phyloP scores from a whole-genome alignment of 2,888 invertebrate genomes.

The Polymixis flavicincta region DNA sequence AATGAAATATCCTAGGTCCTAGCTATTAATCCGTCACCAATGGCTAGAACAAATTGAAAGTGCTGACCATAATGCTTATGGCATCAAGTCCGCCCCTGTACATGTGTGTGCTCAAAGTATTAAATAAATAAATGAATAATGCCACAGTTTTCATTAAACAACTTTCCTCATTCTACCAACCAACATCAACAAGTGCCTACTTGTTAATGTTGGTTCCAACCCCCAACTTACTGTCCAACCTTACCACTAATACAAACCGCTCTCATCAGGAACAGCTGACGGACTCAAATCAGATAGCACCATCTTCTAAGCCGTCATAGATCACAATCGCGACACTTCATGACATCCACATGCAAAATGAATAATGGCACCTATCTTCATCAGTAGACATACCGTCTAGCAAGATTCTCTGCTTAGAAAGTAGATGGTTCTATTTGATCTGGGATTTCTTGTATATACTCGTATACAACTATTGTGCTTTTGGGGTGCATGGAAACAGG shows the following conservation, averaged over 20 bases:
- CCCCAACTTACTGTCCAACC: constrained; percentile 10
- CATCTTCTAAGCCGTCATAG: constrained; percentile 59
- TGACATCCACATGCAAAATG: constrained; percentile 66
- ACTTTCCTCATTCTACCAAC: not conserved
- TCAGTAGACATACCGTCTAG: constrained; percentile 56
- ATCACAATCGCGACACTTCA: constrained; percentile 65
- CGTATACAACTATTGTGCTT: constrained; percentile 37
- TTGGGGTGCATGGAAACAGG: constrained; percentile 53
- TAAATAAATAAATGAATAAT: too few relatives aligned
- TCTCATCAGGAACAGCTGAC: constrained; percentile 46
- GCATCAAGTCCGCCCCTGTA: too few relatives aligned
- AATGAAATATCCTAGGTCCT: too few relatives aligned
- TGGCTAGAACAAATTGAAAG: not conserved
- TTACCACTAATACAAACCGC: constrained; percentile 1
- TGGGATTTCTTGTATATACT: constrained; percentile 37
- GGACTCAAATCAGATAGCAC: constrained; percentile 62
- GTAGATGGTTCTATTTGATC: constrained; percentile 64
- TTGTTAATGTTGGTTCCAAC: constrained; percentile 26
- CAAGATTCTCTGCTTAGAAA: constrained; percentile 60
- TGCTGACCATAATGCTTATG: not conserved
- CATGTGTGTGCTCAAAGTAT: too few relatives aligned
- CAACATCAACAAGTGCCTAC: too few relatives aligned
- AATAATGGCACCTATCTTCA: constrained; percentile 66
- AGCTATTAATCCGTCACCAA: not conserved
- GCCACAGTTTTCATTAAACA: not conserved